Evolutionary conservation across 2,888 invertebrate genomes (phyloP), one percentile per base, ranked within the genome.

Genomic region (Portevinia maculata): DNA sequence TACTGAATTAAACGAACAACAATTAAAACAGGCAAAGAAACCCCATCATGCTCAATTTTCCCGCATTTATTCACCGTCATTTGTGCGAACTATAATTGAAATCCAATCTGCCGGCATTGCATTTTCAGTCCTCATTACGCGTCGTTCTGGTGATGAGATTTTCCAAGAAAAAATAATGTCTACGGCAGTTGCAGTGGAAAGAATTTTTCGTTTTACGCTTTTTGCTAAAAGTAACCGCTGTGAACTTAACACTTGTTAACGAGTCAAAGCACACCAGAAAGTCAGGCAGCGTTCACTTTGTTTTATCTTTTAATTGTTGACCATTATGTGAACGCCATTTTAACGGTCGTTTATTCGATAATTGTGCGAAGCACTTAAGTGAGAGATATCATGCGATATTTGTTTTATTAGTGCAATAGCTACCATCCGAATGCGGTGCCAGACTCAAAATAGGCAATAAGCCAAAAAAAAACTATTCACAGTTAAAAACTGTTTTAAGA

Each of bases 311-410:
- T 83, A 83, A 83, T 83, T 78, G 78, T 67, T 55, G 21, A 17
- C 65, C 53, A 76, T 73, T 73, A 62, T 62, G 71, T 57, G 73
- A 83, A 78, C 83, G 83, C 76, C 78, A 83, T 76, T 83, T 83
- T 78, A 83, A 78, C 83, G 83, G 78, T 55, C 78, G 67, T 50
- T 78, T 67, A 59, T 71, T 55, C 60, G 67, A 83, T 78, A 78
- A 83, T 78, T 71, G 78, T 83, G 76, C 81, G 81, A 76, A 76
- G 53, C 50, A 19, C 34, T 19, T 75, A 78, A 83, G 76, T 76
- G 71, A 83, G 81, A 76, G 52, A 62, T 70, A 76, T 76, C 78
- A 83, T 83, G 83, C 83, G 71, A 83, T 83, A 62, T 65, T 73
- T 71, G 50, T 65, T 67, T 75, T 75, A 75, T 41, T 59, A 50